A percentile compares a stretch with the other conserved stretches of the same genome.
These are phyloP conservation scores for Charina bottae DNA, from an alignment of 2,113 vertebrate genomes.

Conservation along the genomic window DNA sequence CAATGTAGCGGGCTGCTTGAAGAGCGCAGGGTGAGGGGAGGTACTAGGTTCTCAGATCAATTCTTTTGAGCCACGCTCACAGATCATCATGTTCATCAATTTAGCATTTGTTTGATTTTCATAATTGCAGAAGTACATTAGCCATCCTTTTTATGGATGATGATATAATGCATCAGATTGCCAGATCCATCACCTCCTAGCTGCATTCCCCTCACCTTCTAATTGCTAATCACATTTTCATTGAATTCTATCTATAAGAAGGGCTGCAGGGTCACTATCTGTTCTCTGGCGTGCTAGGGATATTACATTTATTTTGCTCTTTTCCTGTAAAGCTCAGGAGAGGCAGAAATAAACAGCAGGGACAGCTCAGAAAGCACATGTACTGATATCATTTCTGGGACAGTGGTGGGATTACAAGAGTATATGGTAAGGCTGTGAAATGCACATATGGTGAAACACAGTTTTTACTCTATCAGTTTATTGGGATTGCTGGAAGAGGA, in stretches of 20 bases:
- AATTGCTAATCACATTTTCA: slow-evolving; percentile 11
- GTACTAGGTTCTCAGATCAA: rapidly evolving
- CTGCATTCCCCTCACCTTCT: background rate
- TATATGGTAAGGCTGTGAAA: background rate
- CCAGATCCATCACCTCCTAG: background rate
- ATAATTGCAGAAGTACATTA: slow-evolving; percentile 11
- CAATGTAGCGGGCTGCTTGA: background rate
- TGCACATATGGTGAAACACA: no score
- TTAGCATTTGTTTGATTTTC: slow-evolving; percentile 5
- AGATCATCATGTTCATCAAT: background rate
- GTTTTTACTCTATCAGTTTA: background rate
- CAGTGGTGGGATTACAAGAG: background rate
- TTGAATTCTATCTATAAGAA: background rate
- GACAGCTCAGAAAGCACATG: background rate
- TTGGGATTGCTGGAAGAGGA: background rate
- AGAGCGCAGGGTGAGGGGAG: background rate
- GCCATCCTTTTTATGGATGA: background rate
- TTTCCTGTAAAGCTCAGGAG: background rate
- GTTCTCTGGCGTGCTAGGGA: background rate
- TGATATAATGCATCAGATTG: background rate
- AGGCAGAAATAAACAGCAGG: background rate
- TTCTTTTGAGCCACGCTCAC: background rate
- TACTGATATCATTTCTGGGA: background rate
- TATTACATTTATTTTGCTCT: background rate
- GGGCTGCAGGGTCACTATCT: background rate